Evolutionary conservation across 2,888 invertebrate genomes (phyloP).

Genomic region (Hirtodrosophila cameraria): DNA sequence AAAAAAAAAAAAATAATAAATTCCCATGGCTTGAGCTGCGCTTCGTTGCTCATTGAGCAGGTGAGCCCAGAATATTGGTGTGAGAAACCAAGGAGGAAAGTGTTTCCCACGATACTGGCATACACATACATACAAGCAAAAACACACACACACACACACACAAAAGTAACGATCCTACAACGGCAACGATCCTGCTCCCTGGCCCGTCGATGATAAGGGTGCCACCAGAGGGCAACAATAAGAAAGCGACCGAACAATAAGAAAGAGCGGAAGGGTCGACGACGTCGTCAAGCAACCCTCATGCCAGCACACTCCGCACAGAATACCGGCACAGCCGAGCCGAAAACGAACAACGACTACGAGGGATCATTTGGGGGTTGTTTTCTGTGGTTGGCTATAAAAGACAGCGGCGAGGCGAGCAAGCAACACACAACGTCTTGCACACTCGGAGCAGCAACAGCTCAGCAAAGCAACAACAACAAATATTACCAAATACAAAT

Average conservation of each 20-base stretch:
- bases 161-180: constrained; percentile 60
- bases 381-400: constrained; percentile 65
- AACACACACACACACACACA: constrained; percentile 35
- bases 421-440: constrained; percentile 70
- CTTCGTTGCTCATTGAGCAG: constrained; percentile 76
- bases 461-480: constrained; percentile 40
- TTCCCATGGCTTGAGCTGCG: constrained; percentile 67
- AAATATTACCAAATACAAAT: constrained; percentile 10
- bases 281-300: constrained; percentile 60
- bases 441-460: constrained; percentile 67
- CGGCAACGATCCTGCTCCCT: constrained; percentile 70
- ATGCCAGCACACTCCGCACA: constrained; percentile 60
- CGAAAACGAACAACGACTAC: constrained; percentile 10
- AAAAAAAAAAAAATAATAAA: too few relatives aligned
- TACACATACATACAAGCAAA: constrained; percentile 33
- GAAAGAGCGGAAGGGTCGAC: constrained; percentile 70
- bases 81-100: constrained; percentile 84
- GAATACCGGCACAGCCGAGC: constrained; percentile 63
- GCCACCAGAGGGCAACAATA: constrained; percentile 60
- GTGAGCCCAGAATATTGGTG: constrained; percentile 82
- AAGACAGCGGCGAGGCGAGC: constrained; percentile 47
- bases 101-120: constrained; percentile 83
- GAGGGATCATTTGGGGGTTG: constrained; percentile 55
- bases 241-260: constrained; percentile 74
- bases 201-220: constrained; percentile 73